These are phyloP conservation scores for Murina feae DNA, from an alignment of 2,113 vertebrate species.

Conservation along the genomic window DNA sequence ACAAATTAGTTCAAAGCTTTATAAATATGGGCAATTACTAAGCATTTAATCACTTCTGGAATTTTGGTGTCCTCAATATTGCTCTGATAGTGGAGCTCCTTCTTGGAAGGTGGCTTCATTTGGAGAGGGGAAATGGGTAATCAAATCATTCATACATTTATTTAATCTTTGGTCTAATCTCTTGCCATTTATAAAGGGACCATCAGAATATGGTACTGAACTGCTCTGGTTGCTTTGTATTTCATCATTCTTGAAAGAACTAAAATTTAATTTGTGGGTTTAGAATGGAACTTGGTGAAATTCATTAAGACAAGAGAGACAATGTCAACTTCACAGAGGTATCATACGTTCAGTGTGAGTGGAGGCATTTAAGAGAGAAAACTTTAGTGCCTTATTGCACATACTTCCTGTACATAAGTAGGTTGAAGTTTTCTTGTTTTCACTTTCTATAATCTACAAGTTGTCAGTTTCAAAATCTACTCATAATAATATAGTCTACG, in stretches of 20 bases:
- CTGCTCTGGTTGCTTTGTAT: conserved; percentile 30
- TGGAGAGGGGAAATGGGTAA: background rate
- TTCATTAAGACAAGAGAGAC: conserved; percentile 30
- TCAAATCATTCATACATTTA: conserved; percentile 37
- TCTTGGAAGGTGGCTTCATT: conserved; percentile 11
- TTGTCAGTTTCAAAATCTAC: background rate
- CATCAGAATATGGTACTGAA: conserved; percentile 36
- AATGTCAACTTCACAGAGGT: conserved; percentile 34
- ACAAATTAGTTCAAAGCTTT: background rate
- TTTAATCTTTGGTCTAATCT: conserved; percentile 41
- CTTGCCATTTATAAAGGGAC: conserved; percentile 41
- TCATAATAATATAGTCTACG: background rate
- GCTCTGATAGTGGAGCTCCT: conserved; percentile 7
- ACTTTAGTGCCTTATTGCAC: background rate
- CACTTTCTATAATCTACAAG: background rate
- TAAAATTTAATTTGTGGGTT: conserved; percentile 54
- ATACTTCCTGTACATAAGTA: background rate
- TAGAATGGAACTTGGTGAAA: conserved; percentile 43
- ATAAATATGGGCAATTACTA: background rate
- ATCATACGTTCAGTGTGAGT: background rate
- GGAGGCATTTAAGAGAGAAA: background rate
- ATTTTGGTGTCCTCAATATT: background rate
- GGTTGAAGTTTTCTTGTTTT: background rate
- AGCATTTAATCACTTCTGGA: background rate
- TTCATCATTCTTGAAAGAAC: conserved; percentile 51